Evolutionary conservation across 2,888 invertebrate species (phyloP), one percentile per base, ranked within the genome.

Genomic region (Endotricha flammealis): DNA sequence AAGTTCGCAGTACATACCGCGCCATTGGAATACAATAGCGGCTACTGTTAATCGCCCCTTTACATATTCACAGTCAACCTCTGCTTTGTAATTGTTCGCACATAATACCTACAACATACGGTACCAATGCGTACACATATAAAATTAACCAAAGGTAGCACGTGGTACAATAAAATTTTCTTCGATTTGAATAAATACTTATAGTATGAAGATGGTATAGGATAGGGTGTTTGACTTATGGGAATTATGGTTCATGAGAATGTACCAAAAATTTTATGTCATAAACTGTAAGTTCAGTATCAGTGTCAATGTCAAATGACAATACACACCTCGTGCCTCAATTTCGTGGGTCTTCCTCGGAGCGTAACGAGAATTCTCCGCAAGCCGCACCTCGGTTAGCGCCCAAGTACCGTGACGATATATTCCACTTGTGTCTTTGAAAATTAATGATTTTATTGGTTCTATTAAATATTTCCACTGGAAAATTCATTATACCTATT

Each of bases 341-440:
- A 52, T 48, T 51, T 51, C 49, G 47, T 46, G 41, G 42, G 47
- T 45, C 34, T 44, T 51, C 39, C 46, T 45, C 48, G 49, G 48
- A 48, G 47, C 57, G 46, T 53, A 46, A 55, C 58, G 53, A 44
- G 44, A 45, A 43, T 38, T 44, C 52, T 48, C 46, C 47, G 39
- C 48, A 46, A 50, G 47, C 46, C 47, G 39, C 48, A 46, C 51
- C 48, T 53, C 55, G 51, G 50, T 50, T 46, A 46, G 43, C 49
- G 53, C 44, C 46, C 48, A 58, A 53, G 51, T 42, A 45, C 51
- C 57, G 57, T 53, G 46, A 41, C 42, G 43, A 40, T 29, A 37
- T 41, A 39, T 42, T 37, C 31, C 32, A 29, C 7, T 30, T 14
- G 9, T 10, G 11, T 23, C 16, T 20, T 11, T n/a, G n/a, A n/a